A percentile compares a stretch with the other conserved stretches of the same genome.
Evolutionary conservation across 1,140 invertebrate species (phyloP).

Genomic region (Meloidogyne floridensis): DNA sequence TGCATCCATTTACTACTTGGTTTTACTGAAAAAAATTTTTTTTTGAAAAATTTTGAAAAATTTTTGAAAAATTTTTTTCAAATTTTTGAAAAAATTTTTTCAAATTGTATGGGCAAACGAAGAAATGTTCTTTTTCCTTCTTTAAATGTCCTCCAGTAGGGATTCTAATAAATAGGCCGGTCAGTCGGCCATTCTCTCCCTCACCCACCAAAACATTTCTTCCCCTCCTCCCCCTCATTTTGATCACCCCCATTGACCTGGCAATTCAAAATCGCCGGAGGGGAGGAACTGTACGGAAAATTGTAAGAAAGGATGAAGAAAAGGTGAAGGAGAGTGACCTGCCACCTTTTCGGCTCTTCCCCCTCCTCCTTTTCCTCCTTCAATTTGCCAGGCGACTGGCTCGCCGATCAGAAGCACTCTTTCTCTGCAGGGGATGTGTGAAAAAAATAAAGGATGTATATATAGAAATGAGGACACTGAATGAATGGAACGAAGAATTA

Average conservation of each 20-base stretch:
- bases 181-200: neutral
- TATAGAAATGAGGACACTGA: neutral
- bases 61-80: neutral
- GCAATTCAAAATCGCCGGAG: neutral
- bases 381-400: constrained; percentile 5
- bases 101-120: neutral
- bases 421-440: neutral
- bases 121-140: neutral
- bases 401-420: neutral
- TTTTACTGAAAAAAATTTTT: neutral
- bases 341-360: neutral
- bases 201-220: neutral
- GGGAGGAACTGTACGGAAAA: neutral
- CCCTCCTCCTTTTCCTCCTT: too few species aligned
- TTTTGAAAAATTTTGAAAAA: neutral
- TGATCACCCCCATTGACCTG: neutral
- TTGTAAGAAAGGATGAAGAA: neutral
- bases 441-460: neutral
- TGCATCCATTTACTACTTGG: constrained; percentile 26
- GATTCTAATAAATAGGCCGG: neutral
- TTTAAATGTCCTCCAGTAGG: neutral
- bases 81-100: neutral
- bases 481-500: constrained; percentile 2
- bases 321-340: neutral
- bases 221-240: neutral